Percentiles rank a stretch among this genome's conserved stretches.
These are phyloP conservation scores for Aplocera efformata DNA, from an alignment of 2,888 invertebrate species.

Conservation along the genomic window DNA sequence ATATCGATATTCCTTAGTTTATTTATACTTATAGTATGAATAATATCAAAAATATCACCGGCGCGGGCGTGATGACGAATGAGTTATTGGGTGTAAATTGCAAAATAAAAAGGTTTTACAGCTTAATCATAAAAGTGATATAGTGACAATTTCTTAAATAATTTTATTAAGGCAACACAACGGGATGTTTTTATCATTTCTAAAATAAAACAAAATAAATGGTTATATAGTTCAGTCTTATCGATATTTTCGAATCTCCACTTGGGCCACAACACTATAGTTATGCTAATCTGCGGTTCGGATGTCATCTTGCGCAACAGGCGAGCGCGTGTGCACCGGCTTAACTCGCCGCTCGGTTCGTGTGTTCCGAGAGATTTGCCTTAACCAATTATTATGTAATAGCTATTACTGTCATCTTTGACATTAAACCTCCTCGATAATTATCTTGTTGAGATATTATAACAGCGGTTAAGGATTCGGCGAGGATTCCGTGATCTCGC, in stretches of 20 bases:
- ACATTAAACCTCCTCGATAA: constrained; percentile 12
- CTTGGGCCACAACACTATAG: constrained; percentile 48
- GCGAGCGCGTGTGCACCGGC: constrained; percentile 64
- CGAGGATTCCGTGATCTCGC: neutral
- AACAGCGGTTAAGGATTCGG: neutral
- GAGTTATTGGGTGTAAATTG: neutral
- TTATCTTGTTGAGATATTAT: constrained; percentile 14
- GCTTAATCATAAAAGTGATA: too few species aligned
- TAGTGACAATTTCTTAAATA: too few species aligned
- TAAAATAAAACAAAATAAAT: too few species aligned
- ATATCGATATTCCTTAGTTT: neutral
- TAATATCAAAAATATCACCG: too few species aligned
- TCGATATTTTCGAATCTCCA: constrained; percentile 23
- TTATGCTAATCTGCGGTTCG: constrained; percentile 72
- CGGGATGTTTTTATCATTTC: too few species aligned
- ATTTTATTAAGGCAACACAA: too few species aligned
- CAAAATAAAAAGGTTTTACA: too few species aligned
- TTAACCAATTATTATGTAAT: constrained; percentile 29
- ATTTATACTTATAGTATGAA: too few species aligned
- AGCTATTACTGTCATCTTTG: constrained; percentile 17
- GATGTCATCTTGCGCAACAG: constrained; percentile 78
- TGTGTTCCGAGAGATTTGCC: constrained; percentile 52
- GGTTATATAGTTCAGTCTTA: neutral
- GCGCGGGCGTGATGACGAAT: too few species aligned
- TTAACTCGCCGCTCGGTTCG: constrained; percentile 57